Evolutionary conservation across 2,888 invertebrate genomes (phyloP), one percentile per base, ranked within the genome.

Genomic region (Andricus quercusramuli): DNA sequence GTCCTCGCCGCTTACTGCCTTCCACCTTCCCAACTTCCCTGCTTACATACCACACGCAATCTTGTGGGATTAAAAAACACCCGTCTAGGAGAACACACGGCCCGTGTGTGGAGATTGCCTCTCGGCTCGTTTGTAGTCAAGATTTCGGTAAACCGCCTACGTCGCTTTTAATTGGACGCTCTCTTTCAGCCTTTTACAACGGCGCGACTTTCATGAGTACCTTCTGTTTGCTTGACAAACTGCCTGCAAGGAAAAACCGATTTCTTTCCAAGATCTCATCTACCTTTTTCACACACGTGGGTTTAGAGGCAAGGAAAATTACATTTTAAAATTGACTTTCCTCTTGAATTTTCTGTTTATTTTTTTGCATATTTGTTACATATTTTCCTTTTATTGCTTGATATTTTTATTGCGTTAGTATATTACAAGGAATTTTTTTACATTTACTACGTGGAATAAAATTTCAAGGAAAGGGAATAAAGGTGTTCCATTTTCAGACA

Each of bases 111-210:
- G 79, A 79, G 79, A 82, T 84, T 84, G 78, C 82, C 83, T 83
- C 83, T 84, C 83, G 77, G 83, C 84, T 84, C 84, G 82, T 83
- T 84, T 84, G 80, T 83, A 64, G 84, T 84, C 83, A 84, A 84
- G 84, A 83, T 84, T 83, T 65, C 78, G 79, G 79, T 80, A 81
- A 80, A 79, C 68, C 84, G 64, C 79, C 78, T 80, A 56, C 80
- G 70, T 74, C 81, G 79, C 83, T 82, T 80, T 82, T 84, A 84
- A 84, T 84, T 83, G 82, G 83, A 78, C 78, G 83, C 80, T 78
- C 56, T 78, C 67, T 67, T 67, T 67, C 51, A 56, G 47, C 20
- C 64, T n/a, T 44, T 65, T 77, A 65, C 65, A 76, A 78, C 56
- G 29, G 44, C 8, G 51, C 51, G 25, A 29, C 47, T 56, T 47